Base-by-base conservation (phyloP, 2,113 vertebrate species). In the Lycocorax pyrrhopterus region DNA sequence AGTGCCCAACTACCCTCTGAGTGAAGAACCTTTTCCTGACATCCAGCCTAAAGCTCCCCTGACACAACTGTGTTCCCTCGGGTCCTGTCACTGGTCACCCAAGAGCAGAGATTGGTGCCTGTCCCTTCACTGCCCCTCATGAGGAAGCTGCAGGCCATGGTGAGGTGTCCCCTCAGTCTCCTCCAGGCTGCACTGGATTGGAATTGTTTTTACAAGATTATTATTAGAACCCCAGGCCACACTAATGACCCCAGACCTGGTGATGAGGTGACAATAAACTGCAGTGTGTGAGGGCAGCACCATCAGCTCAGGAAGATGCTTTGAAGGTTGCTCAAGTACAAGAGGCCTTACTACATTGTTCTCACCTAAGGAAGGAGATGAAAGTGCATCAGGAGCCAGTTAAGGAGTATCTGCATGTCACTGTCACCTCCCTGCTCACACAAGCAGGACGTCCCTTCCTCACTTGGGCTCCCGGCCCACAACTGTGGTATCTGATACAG, bases 301-400 rank as follows among this genome's bases (percentile, higher is more conserved):
- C 26, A 9, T 27, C 1, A 8, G 23, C 39, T 90, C 66, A 23
- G 66, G n/a, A 82, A 60, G 39, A 21, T 0, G 5, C 66, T 87
- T 59, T 32, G 59, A 86, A 89, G 41, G 41, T 77, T 89, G 53
- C 53, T 85, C 51, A 75, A 87, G 69, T 60, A 20, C n/a, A 32
- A 15, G 47, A 77, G 84, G 26, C 26, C 29, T 73, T 66, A 32
- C 37, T 32, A 32, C 27, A n/a, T 43, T 29, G 13, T 69, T 87
- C 29, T 68, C 81, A 87, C 43, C 53, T 59, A 84, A 78, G 2
- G 3, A 80, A 85, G 20, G 47, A 90, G 88, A 94, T 85, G 90
- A 92, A 94, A 92, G 11, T 87, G 63, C 83, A 89, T 93, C 91
- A 93, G 80, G 33, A 80, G 51, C 63, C 56, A 77, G 88, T 64